Conservation (phyloP, 2,888 invertebrate species). For the Halocaridina rubra region DNA sequence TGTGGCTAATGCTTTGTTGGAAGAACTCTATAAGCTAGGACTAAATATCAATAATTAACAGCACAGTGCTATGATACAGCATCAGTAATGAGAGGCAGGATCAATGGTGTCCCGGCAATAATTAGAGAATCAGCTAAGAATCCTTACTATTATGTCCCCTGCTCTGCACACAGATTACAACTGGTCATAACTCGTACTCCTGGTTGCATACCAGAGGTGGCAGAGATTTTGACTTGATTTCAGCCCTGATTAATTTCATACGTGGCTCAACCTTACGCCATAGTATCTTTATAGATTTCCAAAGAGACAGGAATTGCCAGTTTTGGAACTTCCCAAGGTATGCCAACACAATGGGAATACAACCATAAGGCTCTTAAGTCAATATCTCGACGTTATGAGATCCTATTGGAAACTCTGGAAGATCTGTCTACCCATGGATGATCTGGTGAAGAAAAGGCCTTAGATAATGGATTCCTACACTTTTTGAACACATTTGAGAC, state of each 20-base stretch:
- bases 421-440: background rate
- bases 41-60: no score
- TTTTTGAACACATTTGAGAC: background rate
- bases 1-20: constrained; percentile 1
- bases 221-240: no score
- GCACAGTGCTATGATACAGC: no score
- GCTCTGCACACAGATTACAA: no score
- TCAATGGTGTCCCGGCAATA: background rate
- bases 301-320: background rate
- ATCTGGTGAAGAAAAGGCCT: background rate
- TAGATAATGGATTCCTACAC: background rate
- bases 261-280: background rate
- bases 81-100: no score
- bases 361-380: background rate
- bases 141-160: no score
- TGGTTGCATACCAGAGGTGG: no score
- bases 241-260: background rate
- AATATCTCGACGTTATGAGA: background rate
- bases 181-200: background rate
- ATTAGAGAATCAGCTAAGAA: no score
- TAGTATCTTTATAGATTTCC: background rate
- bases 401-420: background rate
- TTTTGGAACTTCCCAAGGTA: background rate
- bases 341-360: background rate
- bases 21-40: no score